phyloP scores from a whole-genome alignment of 1,140 invertebrate genomes.

The Polyergus mexicanus region DNA sequence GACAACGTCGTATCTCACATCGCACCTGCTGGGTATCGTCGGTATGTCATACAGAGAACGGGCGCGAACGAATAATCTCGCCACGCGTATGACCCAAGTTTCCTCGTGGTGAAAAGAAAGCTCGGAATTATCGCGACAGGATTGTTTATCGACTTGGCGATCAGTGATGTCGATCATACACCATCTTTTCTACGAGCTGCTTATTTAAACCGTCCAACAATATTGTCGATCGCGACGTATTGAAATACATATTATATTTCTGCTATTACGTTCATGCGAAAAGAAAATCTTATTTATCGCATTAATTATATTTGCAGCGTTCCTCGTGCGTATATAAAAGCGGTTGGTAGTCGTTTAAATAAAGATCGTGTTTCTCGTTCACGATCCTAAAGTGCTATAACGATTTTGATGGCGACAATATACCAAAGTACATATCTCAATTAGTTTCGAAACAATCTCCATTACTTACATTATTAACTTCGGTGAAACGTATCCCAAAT shows the following conservation, averaged over 20 bases:
- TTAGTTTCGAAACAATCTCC: conserved; percentile 60
- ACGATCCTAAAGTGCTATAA: conserved; percentile 26
- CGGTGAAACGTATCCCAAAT: conserved; percentile 23
- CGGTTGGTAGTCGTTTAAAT: background rate
- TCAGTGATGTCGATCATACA: conserved; percentile 29
- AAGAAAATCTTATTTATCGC: conserved; percentile 26
- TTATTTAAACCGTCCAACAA: conserved; percentile 11
- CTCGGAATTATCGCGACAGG: conserved; percentile 46
- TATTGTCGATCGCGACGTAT: conserved; percentile 50
- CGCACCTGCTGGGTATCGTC: conserved; percentile 74
- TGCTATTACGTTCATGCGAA: background rate
- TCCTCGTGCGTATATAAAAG: conserved; percentile 8
- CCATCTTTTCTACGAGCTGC: background rate
- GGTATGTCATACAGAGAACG: conserved; percentile 67
- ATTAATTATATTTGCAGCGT: conserved; percentile 27
- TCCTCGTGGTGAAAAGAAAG: conserved; percentile 31
- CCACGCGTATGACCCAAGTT: conserved; percentile 34
- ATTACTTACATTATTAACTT: conserved; percentile 55
- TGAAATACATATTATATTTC: conserved; percentile 36
- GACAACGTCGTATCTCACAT: conserved; percentile 75
- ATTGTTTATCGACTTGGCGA: conserved; percentile 61
- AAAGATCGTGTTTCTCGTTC: conserved; percentile 25
- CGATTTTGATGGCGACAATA: conserved; percentile 38
- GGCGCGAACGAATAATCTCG: conserved; percentile 61
- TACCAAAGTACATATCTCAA: conserved; percentile 47